Evolutionary conservation across 2,888 invertebrate species (phyloP), one percentile per base, ranked within the genome.

Genomic region (Tiphia femorata): DNA sequence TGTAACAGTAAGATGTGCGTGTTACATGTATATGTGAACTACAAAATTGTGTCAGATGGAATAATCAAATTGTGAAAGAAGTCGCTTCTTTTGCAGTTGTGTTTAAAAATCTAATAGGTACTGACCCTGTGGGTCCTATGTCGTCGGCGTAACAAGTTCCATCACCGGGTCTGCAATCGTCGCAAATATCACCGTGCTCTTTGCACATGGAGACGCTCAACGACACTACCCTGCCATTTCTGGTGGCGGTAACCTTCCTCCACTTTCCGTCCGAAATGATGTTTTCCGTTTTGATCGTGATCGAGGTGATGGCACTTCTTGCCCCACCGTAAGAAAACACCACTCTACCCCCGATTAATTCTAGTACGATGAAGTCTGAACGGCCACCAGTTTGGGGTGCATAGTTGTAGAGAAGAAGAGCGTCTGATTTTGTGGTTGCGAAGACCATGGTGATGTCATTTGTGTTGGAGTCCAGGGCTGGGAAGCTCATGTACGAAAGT

Each of bases 391-490:
- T 92, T 79, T 95, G 95, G 1, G 91, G 87, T 0, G 96, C 96
- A 78, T 92, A 97, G 78, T 96, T 97, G 82, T 97, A 98, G 0
- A 96, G 86, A n/a, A 98, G 85, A 7, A 98, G 85, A 0, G 95
- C 91, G 80, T 96, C 91, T 0, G 90, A 88, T 81, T 95, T 95
- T 1, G 93, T 92, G 0, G 97, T 97, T 1, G 97, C 92, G 83
- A 97, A 96, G 51, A 94, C 91, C 49, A 97, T 90, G 0, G 94
- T 92, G 63, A 97, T 94, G 76, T 96, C 95, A 80, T 97, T 97
- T 2, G 95, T 95, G 42, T 92, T 93, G 0, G 94, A 90, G 80
- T 95, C 94, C 66, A 97, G 84, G 0, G 95, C 86, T 2, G 93
- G 90, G 83, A 96, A 97, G 20, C 92, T 89, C 93, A 96, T 94